Evolutionary conservation across 2,888 invertebrate genomes (phyloP), one percentile per base, ranked within the genome.

Genomic region (Polymixis flavicincta): DNA sequence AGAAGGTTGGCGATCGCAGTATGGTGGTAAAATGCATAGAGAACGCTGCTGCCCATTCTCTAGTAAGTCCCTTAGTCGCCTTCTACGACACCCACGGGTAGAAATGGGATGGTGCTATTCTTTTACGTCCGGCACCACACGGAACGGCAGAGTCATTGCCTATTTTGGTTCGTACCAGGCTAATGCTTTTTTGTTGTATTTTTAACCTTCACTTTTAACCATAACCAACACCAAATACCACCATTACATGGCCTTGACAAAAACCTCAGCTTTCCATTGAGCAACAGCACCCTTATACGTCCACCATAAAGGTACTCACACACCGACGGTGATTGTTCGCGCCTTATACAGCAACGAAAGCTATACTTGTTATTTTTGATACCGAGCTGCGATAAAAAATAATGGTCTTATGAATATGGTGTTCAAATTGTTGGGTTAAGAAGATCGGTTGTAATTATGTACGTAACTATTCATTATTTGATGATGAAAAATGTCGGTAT

Each of bases 181-280:
- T 32, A 37, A 32, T 54, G 2, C n/a, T 11, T 54, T 28, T 60
- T 69, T 48, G 0, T 42, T 9, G 2, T 37, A 8, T 11, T n/a
- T 8, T 13, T 61, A 70, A 70, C 72, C 69, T 83, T 83, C 76
- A 83, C 78, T 78, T 70, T 54, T 42, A 63, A 1, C 74, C 67
- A 78, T 68, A 70, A 55, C 25, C 1, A 37, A 57, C 45, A 64
- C 37, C 45, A 52, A 76, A 69, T 32, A 69, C 52, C 54, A 59
- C 28, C 45, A 13, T 50, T 37, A 28, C 19, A 54, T 42, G 76
- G 50, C 85, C 84, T 84, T 85, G 82, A 76, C 63, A 83, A 74
- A 71, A 77, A 78, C 81, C 66, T 50, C 19, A 76, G 76, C 85
- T 85, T 86, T 85, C 85, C 83, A 84, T 86, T 82, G 75, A 57